Base-by-base conservation (phyloP, 2,888 invertebrate genomes). In the Ferdinandea cuprea region DNA sequence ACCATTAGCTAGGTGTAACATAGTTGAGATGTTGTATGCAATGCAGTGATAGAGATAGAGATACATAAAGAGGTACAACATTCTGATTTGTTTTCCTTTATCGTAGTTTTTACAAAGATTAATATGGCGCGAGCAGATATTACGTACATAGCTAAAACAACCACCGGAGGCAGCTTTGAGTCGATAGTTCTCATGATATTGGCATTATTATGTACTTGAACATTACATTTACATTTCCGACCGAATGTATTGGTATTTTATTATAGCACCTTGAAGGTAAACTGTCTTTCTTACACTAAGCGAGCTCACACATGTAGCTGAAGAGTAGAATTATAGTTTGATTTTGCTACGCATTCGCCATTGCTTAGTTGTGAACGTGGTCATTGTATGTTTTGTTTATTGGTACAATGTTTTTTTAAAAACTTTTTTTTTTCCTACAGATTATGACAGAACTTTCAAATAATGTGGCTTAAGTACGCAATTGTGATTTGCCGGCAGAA, bases 221-320 rank as follows among this genome's bases (percentile, higher is more conserved):
- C 69, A 48, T 76, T 68, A 68, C 44, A 68, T 76, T 76, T 61
- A 54, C 76, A 76, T 76, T 69, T 76, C 76, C 76, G 76, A 76
- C 37, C 44, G 68, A 52, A 52, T 59, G 35, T 58, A 58, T 74
- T 58, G 66, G 59, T 59, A 74, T 74, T 74, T 74, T 52, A 52
- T 59, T 50, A 66, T 59, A 50, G 42, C 58, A 74, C 44, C 42
- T 74, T 61, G 76, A 76, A 76, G 76, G 59, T 65, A 28, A 48
- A 65, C 40, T 35, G 35, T 66, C 56, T 58, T 66, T 40, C 65
- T 58, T 74, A 37, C 21, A 58, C 32, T 25, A 28, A 32, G 9
- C 9, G 25, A 44, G 8, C 11, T 4, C 11, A n/a, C 11, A 11
- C 15, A 9, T 13, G 7, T 46, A 21, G 21, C 46, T 56, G 63